Conservation (phyloP, 1,140 invertebrate species). For the Tetramorium alpestre region DNA sequence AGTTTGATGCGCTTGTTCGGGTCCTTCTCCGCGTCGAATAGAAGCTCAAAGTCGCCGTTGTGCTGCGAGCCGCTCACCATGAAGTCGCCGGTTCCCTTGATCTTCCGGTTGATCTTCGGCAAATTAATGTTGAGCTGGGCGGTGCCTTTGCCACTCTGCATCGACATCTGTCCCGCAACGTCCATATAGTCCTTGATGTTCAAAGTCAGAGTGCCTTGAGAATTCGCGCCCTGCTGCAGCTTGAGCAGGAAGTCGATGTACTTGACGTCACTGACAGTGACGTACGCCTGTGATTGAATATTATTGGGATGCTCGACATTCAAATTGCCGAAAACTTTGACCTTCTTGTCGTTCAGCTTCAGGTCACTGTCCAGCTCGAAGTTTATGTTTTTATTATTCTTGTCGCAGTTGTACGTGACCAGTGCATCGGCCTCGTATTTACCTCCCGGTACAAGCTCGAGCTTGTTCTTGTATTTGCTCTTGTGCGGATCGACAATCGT, state of each 20-base stretch:
- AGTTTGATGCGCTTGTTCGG: constrained; percentile 88
- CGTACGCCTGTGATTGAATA: constrained; percentile 85
- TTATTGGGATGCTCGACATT: constrained; percentile 84
- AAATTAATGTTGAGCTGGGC: constrained; percentile 83
- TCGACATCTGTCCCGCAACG: constrained; percentile 78
- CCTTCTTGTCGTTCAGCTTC: constrained; percentile 85
- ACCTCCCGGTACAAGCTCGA: constrained; percentile 88
- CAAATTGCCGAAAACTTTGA: constrained; percentile 86
- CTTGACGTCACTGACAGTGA: constrained; percentile 84
- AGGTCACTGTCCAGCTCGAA: constrained; percentile 85
- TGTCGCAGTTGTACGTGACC: constrained; percentile 85
- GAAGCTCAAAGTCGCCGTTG: constrained; percentile 87
- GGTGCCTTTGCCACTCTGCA: constrained; percentile 82
- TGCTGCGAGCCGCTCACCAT: constrained; percentile 87
- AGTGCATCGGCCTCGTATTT: constrained; percentile 88
- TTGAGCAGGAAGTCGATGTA: constrained; percentile 87
- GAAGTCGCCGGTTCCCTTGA: constrained; percentile 87
- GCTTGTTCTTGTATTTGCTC: constrained; percentile 87
- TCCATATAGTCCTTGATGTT: constrained; percentile 82
- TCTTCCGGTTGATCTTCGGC: constrained; percentile 86
- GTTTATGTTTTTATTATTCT: constrained; percentile 83
- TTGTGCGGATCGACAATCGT: constrained; percentile 86
- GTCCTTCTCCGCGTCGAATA: constrained; percentile 90
- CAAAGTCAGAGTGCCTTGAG: constrained; percentile 79
- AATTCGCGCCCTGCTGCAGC: constrained; percentile 70